Evolutionary conservation across 2,797 vertebrate species (phyloP).

Genomic region (Myotis vivesi): DNA sequence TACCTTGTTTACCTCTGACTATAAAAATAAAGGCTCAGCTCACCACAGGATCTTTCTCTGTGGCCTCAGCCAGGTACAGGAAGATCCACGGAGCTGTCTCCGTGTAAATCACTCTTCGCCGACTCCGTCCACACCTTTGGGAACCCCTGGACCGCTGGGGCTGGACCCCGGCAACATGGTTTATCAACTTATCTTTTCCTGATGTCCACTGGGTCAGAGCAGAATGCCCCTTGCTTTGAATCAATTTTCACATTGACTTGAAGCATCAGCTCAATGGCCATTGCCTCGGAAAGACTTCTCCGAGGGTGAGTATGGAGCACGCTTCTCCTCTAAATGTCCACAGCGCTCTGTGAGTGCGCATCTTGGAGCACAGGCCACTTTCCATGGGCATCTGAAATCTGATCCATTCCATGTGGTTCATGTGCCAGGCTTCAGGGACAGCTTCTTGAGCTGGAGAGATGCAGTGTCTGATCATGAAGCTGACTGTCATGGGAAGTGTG

Average conservation of each 20-base stretch:
- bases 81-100: no score
- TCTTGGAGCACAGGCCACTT: fast-evolving
- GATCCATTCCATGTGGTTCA: fast-evolving
- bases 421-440: neutral
- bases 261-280: neutral
- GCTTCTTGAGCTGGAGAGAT: no score
- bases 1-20: no score
- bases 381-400: neutral
- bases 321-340: neutral
- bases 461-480: neutral
- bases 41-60: no score
- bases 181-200: neutral
- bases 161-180: neutral
- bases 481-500: neutral
- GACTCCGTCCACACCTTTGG: no score
- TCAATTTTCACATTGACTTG: neutral
- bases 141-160: no score
- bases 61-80: no score
- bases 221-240: neutral
- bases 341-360: fast-evolving
- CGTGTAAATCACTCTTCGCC: no score
- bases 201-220: neutral
- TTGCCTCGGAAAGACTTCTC: neutral
- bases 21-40: no score
- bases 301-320: neutral